Percentiles rank a stretch among this genome's conserved stretches.
Evolutionary conservation across 2,797 vertebrate species (phyloP).

Genomic region (Lacerta viridis): DNA sequence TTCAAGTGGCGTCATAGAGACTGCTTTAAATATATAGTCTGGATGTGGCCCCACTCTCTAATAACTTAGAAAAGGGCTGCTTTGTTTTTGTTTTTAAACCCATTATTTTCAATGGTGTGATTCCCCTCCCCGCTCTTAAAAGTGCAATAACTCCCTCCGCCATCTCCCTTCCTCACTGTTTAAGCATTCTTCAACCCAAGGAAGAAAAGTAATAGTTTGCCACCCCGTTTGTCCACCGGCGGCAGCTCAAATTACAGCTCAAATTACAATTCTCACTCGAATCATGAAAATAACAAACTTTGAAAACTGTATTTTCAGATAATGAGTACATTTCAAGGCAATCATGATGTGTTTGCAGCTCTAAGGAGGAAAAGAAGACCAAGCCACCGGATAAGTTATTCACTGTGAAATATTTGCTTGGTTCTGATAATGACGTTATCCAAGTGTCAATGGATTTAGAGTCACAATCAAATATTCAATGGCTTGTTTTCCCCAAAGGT

Average conservation of each 20-base stretch:
- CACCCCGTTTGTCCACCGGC: conserved; percentile 18
- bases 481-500: neutral
- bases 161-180: neutral
- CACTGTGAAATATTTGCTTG: conserved; percentile 66
- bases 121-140: conserved; percentile 5
- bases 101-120: too few species aligned
- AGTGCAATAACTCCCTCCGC: conserved; percentile 32
- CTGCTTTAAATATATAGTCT: too few species aligned
- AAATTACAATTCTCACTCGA: conserved; percentile 63
- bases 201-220: conserved; percentile 41
- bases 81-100: too few species aligned
- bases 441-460: conserved; percentile 37
- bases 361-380: conserved; percentile 54
- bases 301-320: conserved; percentile 54
- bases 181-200: conserved; percentile 43
- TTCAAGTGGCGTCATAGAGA: too few species aligned
- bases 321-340: conserved; percentile 64
- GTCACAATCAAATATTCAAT: neutral
- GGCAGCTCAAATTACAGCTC: conserved; percentile 38
- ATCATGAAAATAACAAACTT: conserved; percentile 43
- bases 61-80: neutral
- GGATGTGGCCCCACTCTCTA: neutral
- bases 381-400: conserved; percentile 62
- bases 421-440: conserved; percentile 59
- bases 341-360: conserved; percentile 66